Percentiles rank a stretch among this genome's conserved stretches.
Evolutionary conservation across 2,113 vertebrate genomes (phyloP).

Genomic region (Sprattus sprattus): DNA sequence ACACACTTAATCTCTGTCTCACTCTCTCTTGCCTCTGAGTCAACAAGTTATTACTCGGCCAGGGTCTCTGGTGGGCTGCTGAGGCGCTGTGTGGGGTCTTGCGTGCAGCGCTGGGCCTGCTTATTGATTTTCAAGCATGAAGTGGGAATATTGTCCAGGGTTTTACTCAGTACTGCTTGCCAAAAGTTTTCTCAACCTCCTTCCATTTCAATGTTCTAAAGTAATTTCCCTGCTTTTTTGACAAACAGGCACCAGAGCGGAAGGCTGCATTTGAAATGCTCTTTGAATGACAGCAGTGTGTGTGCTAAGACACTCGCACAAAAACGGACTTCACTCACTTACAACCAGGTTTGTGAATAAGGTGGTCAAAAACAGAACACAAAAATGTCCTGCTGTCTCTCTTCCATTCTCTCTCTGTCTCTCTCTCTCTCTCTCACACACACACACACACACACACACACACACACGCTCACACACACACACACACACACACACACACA

Average conservation of each 20-base stretch:
- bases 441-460: conserved; percentile 30
- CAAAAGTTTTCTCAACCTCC: conserved; percentile 54
- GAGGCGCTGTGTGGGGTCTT: conserved; percentile 55
- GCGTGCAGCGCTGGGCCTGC: conserved; percentile 43
- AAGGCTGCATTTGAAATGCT: conserved; percentile 47
- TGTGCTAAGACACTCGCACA: neutral
- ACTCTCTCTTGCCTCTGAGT: conserved; percentile 26
- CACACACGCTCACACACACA: conserved; percentile 30
- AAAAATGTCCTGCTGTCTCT: conserved; percentile 16
- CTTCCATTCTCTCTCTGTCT: neutral
- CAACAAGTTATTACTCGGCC: conserved; percentile 31
- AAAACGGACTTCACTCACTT: neutral
- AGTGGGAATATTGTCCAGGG: conserved; percentile 58
- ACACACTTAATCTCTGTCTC: conserved; percentile 48
- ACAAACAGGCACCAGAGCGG: conserved; percentile 46
- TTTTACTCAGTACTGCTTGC: conserved; percentile 61
- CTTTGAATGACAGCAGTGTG: conserved; percentile 39
- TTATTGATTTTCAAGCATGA: conserved; percentile 58
- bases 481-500: neutral
- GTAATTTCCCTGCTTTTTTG: conserved; percentile 38
- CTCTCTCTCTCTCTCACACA: neutral
- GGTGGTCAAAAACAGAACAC: neutral
- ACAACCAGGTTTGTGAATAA: neutral
- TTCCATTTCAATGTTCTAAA: conserved; percentile 37
- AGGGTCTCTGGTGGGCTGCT: conserved; percentile 18